Base-by-base conservation (phyloP, 2,888 invertebrate genomes). In the Temnothorax ravouxi region DNA sequence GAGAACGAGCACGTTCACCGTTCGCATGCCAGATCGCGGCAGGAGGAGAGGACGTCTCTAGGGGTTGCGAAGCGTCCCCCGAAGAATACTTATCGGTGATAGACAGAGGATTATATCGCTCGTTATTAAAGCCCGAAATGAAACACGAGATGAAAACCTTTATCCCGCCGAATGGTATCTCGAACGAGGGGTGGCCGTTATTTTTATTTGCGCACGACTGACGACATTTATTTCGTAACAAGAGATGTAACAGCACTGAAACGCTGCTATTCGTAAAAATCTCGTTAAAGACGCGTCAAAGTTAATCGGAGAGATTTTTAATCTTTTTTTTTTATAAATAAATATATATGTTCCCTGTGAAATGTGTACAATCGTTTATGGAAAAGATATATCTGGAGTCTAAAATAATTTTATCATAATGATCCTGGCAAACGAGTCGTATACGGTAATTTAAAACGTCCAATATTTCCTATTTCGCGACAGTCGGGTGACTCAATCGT, bases 51-150 rank as follows among this genome's bases (percentile, higher is more conserved):
- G 3, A 13, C 18, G 47, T 38, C 56, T 59, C 50, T 15, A 59
- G 47, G 79, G 69, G 47, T 50, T 69, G 69, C 34, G 59, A 41
- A 1, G 8, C 29, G 29, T 47, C 29, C 69, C 25, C 66, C 62
- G 69, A 69, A 67, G 83, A 69, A 67, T 79, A 67, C 83, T 86
- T 86, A 88, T 83, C 85, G 72, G 29, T 44, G 81, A 84, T 69
- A 50, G 71, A 84, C 74, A 85, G 77, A 62, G 82, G 66, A 81
- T 81, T 74, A 84, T 74, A 81, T 84, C 84, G 59, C 56, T 61
- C 66, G 67, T 84, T 62, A 74, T 52, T 80, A 47, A 72, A 61
- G 21, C 15, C 41, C 21, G 83, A 66, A 72, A 83, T 38, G 54
- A 59, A 67, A 76, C 76, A 59, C 38, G 15, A 75, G 52, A 15